Base-by-base conservation (phyloP, 2,888 invertebrate genomes). In the Gymnoscelis rufifasciata region DNA sequence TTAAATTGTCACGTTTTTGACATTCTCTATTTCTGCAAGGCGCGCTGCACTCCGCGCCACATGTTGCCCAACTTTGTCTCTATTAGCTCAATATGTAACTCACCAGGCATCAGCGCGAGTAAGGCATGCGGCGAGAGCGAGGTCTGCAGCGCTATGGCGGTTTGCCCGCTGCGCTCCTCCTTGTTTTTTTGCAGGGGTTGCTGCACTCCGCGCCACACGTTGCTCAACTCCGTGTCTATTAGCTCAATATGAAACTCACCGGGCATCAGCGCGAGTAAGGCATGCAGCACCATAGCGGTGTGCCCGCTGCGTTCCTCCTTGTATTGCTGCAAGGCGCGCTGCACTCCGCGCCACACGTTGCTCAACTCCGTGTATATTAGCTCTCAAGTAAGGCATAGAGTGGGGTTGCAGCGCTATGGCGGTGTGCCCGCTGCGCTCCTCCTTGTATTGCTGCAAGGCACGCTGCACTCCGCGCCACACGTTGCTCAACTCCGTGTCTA, bases 381-480 rank as follows among this genome's bases (percentile, higher is more conserved):
- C 13, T 3, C 0, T 89, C 84, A 4, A 45, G 35, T 13, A 50
- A 24, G n/a, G 90, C 89, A 1, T 88, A 74, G 0, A 89, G 68
- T 23, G 93, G 0, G 95, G 92, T 80, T 98, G 98, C 38, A 96
- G 78, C 37, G 94, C 93, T n/a, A n/a, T n/a, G n/a, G n/a, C n/a
- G n/a, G n/a, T n/a, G n/a, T 97, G 95, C 0, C 97, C 97, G 69
- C 92, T 91, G 68, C 94, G 94, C 75, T 98, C 97, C 71, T 95
- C 95, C 63, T 92, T 93, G 79, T 97, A 98, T 1, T 89, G 84
- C 58, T 93, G 92, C 55, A 99, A 78, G 8, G 93, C 91, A 38
- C 94, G 91, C 71, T 96, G 95, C 8, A 98, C 78, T 19, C 92
- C 89, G 3, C 94, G 91, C 71, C 93, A 92, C 10, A 90, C 88